These are phyloP conservation scores for Chironomus riparius DNA, from an alignment of 2,888 invertebrate species.

Conservation along the genomic window DNA sequence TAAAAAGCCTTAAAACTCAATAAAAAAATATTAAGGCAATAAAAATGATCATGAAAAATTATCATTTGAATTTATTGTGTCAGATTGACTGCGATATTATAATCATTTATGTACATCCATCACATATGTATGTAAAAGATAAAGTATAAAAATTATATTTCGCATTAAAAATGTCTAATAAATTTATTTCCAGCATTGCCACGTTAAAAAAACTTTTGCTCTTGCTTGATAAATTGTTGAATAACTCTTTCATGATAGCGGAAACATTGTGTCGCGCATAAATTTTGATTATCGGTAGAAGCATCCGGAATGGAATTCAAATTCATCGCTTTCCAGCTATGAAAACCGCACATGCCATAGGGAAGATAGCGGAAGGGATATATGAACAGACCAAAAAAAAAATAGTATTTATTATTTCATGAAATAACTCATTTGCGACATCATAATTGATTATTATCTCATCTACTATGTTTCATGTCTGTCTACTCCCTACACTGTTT, in stretches of 20 bases:
- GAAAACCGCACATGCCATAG: background rate
- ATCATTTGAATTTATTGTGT: background rate
- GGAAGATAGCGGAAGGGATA: background rate
- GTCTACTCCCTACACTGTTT: no score
- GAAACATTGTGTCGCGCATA: slow-evolving; percentile 9
- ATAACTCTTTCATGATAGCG: slow-evolving; percentile 8
- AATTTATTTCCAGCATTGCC: background rate
- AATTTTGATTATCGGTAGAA: slow-evolving; percentile 19
- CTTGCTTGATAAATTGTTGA: slow-evolving; percentile 1
- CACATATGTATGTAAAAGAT: background rate
- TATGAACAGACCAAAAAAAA: background rate
- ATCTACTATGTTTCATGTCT: background rate
- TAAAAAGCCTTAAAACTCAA: no score
- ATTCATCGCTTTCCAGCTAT: background rate
- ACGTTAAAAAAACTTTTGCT: background rate
- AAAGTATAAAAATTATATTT: background rate
- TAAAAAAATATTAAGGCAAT: no score
- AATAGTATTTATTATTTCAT: background rate
- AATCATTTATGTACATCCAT: background rate
- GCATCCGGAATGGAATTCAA: slow-evolving; percentile 16
- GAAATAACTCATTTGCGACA: slow-evolving; percentile 19
- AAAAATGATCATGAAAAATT: background rate
- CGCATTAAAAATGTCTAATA: background rate
- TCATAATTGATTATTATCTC: slow-evolving; percentile 20
- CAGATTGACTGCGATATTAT: background rate